Conservation (phyloP, 2,888 invertebrate species). For the Cantharis lateralis region DNA sequence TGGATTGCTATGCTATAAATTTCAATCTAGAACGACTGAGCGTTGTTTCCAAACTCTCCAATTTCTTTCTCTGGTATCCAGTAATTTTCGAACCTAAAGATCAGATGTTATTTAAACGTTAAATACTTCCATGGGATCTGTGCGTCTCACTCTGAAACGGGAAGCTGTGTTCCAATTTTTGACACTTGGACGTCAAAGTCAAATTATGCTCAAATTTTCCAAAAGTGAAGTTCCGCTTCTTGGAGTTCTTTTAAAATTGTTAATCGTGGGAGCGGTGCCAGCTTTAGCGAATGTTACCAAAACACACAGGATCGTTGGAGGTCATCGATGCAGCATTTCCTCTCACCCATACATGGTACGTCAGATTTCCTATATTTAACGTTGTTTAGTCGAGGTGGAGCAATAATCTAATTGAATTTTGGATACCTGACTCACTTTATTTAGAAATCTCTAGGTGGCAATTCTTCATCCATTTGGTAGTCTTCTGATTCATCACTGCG, state of each 20-base stretch:
- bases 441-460: background rate
- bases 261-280: background rate
- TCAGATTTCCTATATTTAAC: background rate
- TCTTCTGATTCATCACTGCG: background rate
- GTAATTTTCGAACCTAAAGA: too few relatives aligned
- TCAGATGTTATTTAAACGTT: too few relatives aligned
- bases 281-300: background rate
- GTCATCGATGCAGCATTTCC: background rate
- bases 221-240: background rate
- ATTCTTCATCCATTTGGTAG: background rate
- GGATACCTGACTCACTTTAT: too few relatives aligned
- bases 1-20: too few relatives aligned
- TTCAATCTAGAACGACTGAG: too few relatives aligned
- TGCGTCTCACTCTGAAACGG: too few relatives aligned
- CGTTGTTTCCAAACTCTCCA: too few relatives aligned
- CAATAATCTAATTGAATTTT: too few relatives aligned
- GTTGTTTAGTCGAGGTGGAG: too few relatives aligned
- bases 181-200: background rate
- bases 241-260: background rate
- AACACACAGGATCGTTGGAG: background rate
- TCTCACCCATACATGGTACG: background rate
- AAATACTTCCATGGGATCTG: too few relatives aligned
- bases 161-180: too few relatives aligned
- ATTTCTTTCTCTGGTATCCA: too few relatives aligned
- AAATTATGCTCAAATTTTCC: background rate